Evolutionary conservation across 2,888 invertebrate species (phyloP).

Genomic region (Drosophila incognita): DNA sequence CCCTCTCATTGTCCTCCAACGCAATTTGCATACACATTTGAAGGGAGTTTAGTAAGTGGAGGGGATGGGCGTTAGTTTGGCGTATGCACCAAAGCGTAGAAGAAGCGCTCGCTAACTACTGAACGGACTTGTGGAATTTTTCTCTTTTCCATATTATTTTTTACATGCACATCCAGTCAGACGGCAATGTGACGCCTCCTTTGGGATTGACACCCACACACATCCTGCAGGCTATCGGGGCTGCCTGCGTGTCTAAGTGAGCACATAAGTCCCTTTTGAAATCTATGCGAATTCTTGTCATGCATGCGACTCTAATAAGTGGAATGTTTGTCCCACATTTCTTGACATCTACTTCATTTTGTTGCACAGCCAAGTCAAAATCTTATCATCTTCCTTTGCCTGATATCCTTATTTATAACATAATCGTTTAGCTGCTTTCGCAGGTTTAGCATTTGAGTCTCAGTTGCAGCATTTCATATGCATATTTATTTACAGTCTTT

Average conservation of each 20-base stretch:
- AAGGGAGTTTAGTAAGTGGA: not conserved
- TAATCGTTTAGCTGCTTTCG: not conserved
- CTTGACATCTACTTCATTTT: conserved; percentile 7
- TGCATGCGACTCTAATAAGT: conserved; percentile 30
- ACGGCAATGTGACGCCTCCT: conserved; percentile 53
- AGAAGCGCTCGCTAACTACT: conserved; percentile 61
- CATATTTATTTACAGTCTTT: not conserved
- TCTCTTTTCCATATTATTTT: conserved; percentile 35
- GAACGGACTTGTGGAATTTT: conserved; percentile 53
- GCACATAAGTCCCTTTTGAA: conserved; percentile 52
- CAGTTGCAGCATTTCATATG: not conserved
- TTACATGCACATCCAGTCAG: conserved; percentile 55
- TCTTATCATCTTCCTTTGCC: not conserved
- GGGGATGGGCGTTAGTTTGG: not conserved
- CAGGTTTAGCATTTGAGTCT: not conserved
- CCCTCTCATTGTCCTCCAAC: fast-evolving
- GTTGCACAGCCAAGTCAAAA: conserved; percentile 9
- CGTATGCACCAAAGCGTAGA: conserved; percentile 56
- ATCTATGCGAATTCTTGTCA: conserved; percentile 52
- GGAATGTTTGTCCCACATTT: conserved; percentile 20
- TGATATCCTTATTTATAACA: conserved; percentile 11
- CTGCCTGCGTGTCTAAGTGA: conserved; percentile 55
- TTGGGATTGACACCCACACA: conserved; percentile 4
- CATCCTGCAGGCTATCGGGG: conserved; percentile 10
- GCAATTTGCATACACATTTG: conserved; percentile 17